Base-by-base conservation (phyloP, 2,888 invertebrate species). In the Netelia fuscicornis region DNA sequence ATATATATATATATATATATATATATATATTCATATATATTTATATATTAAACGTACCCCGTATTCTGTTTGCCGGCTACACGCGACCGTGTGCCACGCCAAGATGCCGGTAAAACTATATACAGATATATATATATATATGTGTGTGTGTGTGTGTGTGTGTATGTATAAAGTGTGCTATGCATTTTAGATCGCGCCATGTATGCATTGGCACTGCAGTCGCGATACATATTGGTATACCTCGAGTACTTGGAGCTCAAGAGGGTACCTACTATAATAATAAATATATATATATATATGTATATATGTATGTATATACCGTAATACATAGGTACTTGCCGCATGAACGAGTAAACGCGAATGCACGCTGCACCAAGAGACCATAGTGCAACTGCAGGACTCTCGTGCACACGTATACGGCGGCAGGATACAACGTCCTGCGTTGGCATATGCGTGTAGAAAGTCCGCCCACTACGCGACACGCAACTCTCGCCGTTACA, bases 391-490 rank as follows among this genome's bases (percentile, higher is more conserved):
- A 74, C 80, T 72, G 30, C 68, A 72, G 72, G 75, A 85, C 70
- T 65, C 25, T 30, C 44, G 10, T 52, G 44, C 8, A 20, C 11
- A 68, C 48, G 23, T 71, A 71, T 42, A 80, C 58, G 52, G 75
- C 56, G 80, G 72, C 80, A 64, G 83, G 76, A 80, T 81, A 87
- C 70, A 71, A 75, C 81, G 76, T 84, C 56, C 52, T 78, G 68
- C 77, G 65, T 48, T 68, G 30, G 84, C 77, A 67, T 86, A 85
- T 83, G 87, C 86, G 83, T 88, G 56, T 85, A 91, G 91, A 91
- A 92, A 92, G 91, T 92, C 88, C 91, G 91, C 91, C 92, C 90
- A 91, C 91, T 88, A 87, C 87, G 88, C 87, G 90, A 88, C 90
- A 89, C 89, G 88, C 58, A 77, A 67, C 25, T 72, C 72, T 64